Evolutionary conservation across 2,888 invertebrate genomes (phyloP).

Genomic region (Ormia ochracea): DNA sequence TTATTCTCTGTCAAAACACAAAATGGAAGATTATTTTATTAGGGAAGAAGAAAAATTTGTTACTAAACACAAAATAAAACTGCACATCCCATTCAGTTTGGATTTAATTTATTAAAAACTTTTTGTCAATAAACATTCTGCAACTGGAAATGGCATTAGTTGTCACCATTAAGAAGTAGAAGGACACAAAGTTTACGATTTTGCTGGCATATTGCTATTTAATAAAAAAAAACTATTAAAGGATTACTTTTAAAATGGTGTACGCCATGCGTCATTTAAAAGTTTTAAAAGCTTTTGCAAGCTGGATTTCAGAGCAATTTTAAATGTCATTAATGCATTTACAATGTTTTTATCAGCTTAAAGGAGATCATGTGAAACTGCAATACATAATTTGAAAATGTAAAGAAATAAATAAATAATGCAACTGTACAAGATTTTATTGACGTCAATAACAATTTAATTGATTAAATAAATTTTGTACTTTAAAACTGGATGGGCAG

Average conservation of each 20-base stretch:
- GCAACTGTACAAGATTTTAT: too few relatives aligned
- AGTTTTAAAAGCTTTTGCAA: conserved; percentile 6
- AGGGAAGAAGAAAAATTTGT: background rate
- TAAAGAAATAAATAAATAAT: too few relatives aligned
- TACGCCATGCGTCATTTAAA: background rate
- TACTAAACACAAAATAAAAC: background rate
- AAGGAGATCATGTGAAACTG: background rate
- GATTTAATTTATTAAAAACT: conserved; percentile 4
- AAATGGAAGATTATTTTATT: background rate
- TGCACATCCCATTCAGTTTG: background rate
- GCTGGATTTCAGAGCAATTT: background rate
- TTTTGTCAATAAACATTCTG: conserved; percentile 21
- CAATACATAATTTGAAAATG: background rate
- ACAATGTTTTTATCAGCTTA: background rate
- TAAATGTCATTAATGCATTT: background rate
- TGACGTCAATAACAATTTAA: too few relatives aligned
- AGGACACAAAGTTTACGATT: background rate
- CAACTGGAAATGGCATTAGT: background rate
- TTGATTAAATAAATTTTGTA: too few relatives aligned
- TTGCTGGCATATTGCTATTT: background rate
- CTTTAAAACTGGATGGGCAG: too few relatives aligned
- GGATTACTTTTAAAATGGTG: background rate
- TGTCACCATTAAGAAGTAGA: background rate
- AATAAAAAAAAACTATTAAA: background rate
- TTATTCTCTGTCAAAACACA: background rate